Evolutionary conservation across 2,113 vertebrate species (phyloP).

Genomic region (Hemicordylus capensis): DNA sequence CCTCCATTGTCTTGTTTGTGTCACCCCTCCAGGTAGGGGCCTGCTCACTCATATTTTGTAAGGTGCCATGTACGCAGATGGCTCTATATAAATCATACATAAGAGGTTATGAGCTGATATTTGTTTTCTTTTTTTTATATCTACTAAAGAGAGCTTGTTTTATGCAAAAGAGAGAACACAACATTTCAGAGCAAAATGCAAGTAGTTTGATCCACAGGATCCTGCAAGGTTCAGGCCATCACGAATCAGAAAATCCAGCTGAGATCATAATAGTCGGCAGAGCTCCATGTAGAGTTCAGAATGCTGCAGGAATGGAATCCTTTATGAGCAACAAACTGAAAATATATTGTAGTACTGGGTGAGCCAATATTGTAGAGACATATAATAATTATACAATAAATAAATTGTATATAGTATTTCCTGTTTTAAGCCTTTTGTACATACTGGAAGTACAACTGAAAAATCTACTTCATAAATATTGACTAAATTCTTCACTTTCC

Average conservation of each 20-base stretch:
- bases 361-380: neutral
- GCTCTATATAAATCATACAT: no score
- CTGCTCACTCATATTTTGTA: no score
- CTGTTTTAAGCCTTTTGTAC: neutral
- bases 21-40: no score
- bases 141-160: neutral
- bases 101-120: neutral
- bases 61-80: no score
- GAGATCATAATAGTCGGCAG: neutral
- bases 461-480: slow-evolving; percentile 8
- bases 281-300: neutral
- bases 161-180: neutral
- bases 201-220: neutral
- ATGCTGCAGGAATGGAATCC: neutral
- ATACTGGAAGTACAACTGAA: slow-evolving; percentile 2
- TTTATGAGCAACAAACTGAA: neutral
- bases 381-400: neutral
- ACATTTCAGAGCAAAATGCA: neutral
- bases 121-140: neutral
- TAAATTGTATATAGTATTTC: slow-evolving; percentile 21
- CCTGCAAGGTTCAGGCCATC: neutral
- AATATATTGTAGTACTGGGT: neutral
- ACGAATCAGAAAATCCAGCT: neutral
- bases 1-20: no score
- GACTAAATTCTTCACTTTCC: slow-evolving; percentile 12